Conservation (phyloP, 2,113 vertebrate genomes). For the human region GRCh38 chr4:121428501-121429000, state of each 20-base stretch:
- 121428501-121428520: background rate
- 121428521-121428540: background rate
- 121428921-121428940: background rate
- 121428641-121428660: background rate
- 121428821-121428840: background rate
- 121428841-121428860: background rate
- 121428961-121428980: background rate
- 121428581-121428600: background rate
- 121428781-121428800: background rate
- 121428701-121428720: background rate
- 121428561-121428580: background rate
- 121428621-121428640: background rate
- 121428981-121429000: background rate
- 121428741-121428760: background rate
- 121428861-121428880: background rate
- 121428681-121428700: background rate
- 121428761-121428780: background rate
- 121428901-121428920: background rate
- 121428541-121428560: background rate
- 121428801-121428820: background rate
- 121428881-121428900: background rate
- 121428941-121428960: background rate
- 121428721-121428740: background rate
- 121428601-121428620: background rate
- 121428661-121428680: background rate